A percentile compares a stretch with the other conserved stretches of the same genome.
Evolutionary conservation across 2,888 invertebrate genomes (phyloP).

Genomic region (Phyto melanocephala): DNA sequence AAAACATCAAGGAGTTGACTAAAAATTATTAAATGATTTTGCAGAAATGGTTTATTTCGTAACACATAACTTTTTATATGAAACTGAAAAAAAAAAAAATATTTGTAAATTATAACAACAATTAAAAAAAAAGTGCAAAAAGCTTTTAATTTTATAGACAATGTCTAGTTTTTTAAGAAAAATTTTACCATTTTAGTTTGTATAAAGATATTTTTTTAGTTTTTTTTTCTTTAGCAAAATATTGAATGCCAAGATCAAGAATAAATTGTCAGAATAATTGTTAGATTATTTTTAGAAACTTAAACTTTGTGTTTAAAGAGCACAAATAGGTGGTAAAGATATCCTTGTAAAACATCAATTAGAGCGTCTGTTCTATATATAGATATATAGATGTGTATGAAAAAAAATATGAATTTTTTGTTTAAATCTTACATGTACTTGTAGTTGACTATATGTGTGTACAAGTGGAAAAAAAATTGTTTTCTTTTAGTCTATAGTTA

Average conservation of each 20-base stretch:
- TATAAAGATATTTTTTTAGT: not conserved
- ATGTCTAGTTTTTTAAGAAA: not conserved
- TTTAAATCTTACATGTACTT: too few species aligned
- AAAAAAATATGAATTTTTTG: too few species aligned
- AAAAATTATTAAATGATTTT: not conserved
- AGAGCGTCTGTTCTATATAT: too few species aligned
- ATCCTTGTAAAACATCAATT: too few species aligned
- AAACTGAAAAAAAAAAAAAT: not conserved
- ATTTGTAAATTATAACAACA: not conserved
- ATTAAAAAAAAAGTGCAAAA: too few species aligned
- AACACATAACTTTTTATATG: conserved; percentile 7
- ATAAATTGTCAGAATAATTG: not conserved
- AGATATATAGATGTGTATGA: too few species aligned
- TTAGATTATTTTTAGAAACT: conserved; percentile 33
- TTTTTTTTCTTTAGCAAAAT: conserved; percentile 1
- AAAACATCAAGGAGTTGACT: not conserved
- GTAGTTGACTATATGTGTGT: not conserved
- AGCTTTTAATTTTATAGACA: too few species aligned
- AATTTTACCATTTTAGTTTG: not conserved
- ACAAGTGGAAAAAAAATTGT: conserved; percentile 31
- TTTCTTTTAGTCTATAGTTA: conserved; percentile 30
- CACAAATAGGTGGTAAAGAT: too few species aligned
- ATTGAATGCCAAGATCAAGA: conserved; percentile 59
- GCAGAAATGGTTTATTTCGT: conserved; percentile 37
- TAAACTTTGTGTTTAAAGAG: conserved; percentile 11